Evolutionary conservation across 2,797 vertebrate genomes (phyloP).

Genomic region (Anolis apletophallus): DNA sequence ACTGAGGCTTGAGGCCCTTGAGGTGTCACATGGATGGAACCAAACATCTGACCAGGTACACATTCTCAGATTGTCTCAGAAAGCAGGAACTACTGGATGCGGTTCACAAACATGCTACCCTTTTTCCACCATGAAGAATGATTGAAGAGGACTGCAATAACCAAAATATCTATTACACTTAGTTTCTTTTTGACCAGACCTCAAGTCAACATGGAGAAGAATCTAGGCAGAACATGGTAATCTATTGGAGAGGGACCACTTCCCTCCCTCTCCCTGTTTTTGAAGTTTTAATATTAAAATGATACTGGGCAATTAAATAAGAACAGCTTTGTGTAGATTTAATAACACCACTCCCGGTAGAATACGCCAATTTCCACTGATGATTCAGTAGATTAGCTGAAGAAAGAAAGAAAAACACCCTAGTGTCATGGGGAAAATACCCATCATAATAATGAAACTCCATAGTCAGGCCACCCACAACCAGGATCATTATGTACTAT

Average conservation of each 20-base stretch:
- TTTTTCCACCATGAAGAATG: not conserved
- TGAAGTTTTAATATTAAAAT: not conserved
- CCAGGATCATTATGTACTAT: not conserved
- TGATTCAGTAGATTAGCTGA: not conserved
- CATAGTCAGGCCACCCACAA: not conserved
- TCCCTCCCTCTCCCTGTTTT: not conserved
- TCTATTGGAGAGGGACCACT: not conserved
- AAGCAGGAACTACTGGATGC: not conserved
- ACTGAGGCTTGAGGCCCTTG: too few relatives aligned
- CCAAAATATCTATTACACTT: too few relatives aligned
- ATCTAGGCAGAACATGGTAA: not conserved
- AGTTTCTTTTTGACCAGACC: not conserved
- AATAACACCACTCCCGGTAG: not conserved
- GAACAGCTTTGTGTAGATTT: not conserved
- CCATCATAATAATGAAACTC: too few relatives aligned
- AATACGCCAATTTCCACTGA: not conserved
- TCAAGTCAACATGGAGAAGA: not conserved
- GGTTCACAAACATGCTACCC: not conserved
- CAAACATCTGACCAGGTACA: not conserved
- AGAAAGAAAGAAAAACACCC: not conserved
- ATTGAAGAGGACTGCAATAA: not conserved
- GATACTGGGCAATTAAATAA: too few relatives aligned
- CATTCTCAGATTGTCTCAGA: not conserved
- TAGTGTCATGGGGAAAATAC: too few relatives aligned
- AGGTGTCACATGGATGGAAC: too few relatives aligned